Evolutionary conservation across 2,888 invertebrate species (phyloP).

Genomic region (Tetranychus truncatus): DNA sequence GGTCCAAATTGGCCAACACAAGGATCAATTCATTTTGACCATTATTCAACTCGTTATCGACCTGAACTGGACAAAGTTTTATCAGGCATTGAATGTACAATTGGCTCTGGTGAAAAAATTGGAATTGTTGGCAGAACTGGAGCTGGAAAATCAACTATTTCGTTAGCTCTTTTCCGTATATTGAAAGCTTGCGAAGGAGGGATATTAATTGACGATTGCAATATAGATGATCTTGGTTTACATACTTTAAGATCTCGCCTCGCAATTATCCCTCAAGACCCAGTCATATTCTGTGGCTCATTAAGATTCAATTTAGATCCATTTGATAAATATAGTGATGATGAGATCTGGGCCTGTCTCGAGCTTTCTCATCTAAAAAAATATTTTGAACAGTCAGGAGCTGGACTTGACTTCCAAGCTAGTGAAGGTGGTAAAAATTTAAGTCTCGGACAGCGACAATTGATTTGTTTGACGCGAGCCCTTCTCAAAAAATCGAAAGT

Average conservation of each 20-base stretch:
- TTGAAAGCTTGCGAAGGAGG: slow-evolving; percentile 32
- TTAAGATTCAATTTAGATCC: slow-evolving; percentile 73
- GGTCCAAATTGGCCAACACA: slow-evolving; percentile 54
- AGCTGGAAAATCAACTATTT: slow-evolving; percentile 35
- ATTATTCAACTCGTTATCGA: slow-evolving; percentile 67
- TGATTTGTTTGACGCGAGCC: slow-evolving; percentile 72
- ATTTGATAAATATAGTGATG: slow-evolving; percentile 57
- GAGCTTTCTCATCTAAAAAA: slow-evolving; percentile 61
- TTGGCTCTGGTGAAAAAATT: slow-evolving; percentile 61
- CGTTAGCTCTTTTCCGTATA: slow-evolving; percentile 36
- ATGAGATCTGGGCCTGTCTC: slow-evolving; percentile 60
- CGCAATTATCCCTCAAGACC: slow-evolving; percentile 42
- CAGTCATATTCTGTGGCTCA: slow-evolving; percentile 61
- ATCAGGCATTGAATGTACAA: slow-evolving; percentile 53
- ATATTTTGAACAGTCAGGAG: slow-evolving; percentile 43
- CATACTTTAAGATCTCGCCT: slow-evolving; percentile 33
- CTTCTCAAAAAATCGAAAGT: slow-evolving; percentile 63
- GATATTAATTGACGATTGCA: slow-evolving; percentile 35
- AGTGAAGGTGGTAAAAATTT: slow-evolving; percentile 58
- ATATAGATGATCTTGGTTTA: slow-evolving; percentile 43
- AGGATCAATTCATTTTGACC: slow-evolving; percentile 58
- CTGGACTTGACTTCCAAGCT: slow-evolving; percentile 50
- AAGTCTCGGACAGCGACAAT: slow-evolving; percentile 72
- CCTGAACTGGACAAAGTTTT: slow-evolving; percentile 68
- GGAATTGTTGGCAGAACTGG: slow-evolving; percentile 35